Evolutionary conservation across 2,113 vertebrate genomes (phyloP), one percentile per base, ranked within the genome.

Genomic region (Sardina pilchardus): DNA sequence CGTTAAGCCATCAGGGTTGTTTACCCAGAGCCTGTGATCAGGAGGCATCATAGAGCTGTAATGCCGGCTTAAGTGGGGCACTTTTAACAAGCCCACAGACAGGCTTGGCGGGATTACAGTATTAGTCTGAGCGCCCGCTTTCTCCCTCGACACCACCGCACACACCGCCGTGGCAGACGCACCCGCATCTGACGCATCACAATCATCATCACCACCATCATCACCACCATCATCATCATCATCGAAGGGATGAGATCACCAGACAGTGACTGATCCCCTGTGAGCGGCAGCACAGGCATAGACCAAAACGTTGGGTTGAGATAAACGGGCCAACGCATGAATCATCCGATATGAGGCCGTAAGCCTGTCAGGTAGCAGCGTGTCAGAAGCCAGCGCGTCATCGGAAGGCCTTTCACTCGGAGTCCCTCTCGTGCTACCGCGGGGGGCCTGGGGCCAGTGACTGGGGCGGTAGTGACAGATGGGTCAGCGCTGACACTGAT

Each of bases 41-140:
- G 71, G 59, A 84, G 39, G 39, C 43, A 30, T 81, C 30, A 47
- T 19, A 21, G 43, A 24, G 30, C 43, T 42, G 44, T 85, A 81
- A 85, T 85, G 45, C 84, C 71, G 17, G 71, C 44, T 42, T 53
- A 48, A 47, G 45, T 34, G 4, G 71, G 45, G 75, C 42, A 16
- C 43, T 50, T 85, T 85, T 85, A 81, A 85, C 26, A 34, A 81
- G 44, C 84, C 12, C 44, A 53, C 44, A 75, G 34, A 34, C 75
- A 19, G 45, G 30, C 84, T 36, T 67, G 19, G 16, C 26, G 17
- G 67, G 67, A 85, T 85, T 85, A 85, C 67, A 48, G 43, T 45
- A 78, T 48, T 48, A 80, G 84, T 16, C 67, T 1, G 6, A 59
- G 53, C 19, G 19, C 53, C 53, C 24, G 19, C 53, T 59, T 59